phyloP scores from a whole-genome alignment of 2,113 vertebrate species.

The Rousettus leschenaultii region DNA sequence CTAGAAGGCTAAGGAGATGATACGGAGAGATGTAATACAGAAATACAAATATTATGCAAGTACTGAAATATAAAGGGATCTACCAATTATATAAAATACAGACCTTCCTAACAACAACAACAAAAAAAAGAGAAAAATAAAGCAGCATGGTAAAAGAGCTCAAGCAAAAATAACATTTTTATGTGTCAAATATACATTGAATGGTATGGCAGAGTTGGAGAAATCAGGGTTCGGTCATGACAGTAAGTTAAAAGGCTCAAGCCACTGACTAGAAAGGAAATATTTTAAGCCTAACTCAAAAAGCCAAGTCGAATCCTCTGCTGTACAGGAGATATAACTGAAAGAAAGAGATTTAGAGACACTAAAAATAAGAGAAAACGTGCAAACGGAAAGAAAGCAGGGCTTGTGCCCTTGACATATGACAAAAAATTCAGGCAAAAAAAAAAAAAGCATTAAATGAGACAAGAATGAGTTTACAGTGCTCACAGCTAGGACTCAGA shows the following conservation, averaged over 20 bases:
- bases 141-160: neutral
- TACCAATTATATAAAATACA: neutral
- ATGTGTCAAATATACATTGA: neutral
- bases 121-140: neutral
- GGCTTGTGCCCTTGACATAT: accelerated
- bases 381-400: neutral
- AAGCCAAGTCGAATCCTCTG: neutral
- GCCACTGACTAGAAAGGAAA: neutral
- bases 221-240: neutral
- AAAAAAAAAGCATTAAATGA: neutral
- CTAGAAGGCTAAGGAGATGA: too few species aligned
- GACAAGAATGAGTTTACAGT: neutral
- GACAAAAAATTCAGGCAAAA: neutral
- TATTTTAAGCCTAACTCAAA: neutral
- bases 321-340: accelerated
- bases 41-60: neutral
- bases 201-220: neutral
- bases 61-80: neutral
- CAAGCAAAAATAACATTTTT: neutral
- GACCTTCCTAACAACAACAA: neutral
- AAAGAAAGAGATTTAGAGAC: neutral
- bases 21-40: neutral
- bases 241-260: neutral
- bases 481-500: accelerated
- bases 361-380: neutral